phyloP scores from a whole-genome alignment of 2,113 vertebrate species.

The Tonatia bakeri region DNA sequence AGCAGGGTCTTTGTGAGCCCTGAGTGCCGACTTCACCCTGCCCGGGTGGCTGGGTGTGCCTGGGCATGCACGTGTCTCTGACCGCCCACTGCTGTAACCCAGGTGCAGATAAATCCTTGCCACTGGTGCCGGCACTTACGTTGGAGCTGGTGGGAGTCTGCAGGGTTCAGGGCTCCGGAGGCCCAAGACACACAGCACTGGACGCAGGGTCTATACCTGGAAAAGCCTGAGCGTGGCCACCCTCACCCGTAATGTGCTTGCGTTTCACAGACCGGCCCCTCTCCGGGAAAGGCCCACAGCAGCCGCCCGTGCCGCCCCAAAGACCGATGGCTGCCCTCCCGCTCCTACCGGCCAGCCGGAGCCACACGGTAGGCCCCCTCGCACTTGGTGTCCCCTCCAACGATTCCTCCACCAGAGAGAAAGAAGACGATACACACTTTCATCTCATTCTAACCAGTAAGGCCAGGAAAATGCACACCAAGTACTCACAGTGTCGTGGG shows the following conservation, averaged over 20 bases:
- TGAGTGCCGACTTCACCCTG: rapidly evolving
- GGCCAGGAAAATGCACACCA: neutral
- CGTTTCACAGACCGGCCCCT: conserved; percentile 76
- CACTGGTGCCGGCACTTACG: rapidly evolving
- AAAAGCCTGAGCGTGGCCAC: neutral
- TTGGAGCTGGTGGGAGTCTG: neutral
- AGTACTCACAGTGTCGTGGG: neutral
- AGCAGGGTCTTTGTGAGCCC: neutral
- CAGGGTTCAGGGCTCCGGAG: rapidly evolving
- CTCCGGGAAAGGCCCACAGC: conserved; percentile 65
- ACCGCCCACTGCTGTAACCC: rapidly evolving
- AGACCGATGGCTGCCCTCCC: conserved; percentile 71
- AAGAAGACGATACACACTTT: neutral
- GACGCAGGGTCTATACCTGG: neutral
- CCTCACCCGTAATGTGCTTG: neutral
- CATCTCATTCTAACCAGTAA: neutral
- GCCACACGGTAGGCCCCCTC: conserved; percentile 72
- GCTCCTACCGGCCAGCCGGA: conserved; percentile 61
- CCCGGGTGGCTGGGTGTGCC: neutral
- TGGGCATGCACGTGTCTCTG: neutral
- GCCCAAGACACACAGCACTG: rapidly evolving
- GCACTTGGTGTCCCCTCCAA: rapidly evolving
- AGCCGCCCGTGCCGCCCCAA: conserved; percentile 86
- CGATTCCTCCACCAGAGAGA: neutral
- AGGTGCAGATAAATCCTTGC: neutral